These are phyloP conservation scores for Onthophagus sagittarius DNA, from an alignment of 2,888 invertebrate genomes.

Conservation along the genomic window DNA sequence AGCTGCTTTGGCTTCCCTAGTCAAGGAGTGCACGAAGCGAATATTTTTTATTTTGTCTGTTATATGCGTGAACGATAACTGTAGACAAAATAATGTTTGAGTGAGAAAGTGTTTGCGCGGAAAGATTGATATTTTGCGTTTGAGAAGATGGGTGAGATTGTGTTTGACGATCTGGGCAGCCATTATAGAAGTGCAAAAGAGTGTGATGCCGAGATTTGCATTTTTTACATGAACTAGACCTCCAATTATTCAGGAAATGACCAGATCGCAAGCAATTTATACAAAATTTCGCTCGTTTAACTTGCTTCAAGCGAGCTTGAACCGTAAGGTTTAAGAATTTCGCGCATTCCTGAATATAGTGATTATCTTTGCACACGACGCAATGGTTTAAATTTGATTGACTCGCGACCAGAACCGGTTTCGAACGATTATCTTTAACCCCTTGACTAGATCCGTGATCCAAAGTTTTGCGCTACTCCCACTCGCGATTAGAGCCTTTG, in stretches of 20 bases:
- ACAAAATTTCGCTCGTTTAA: neutral
- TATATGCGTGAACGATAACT: too few relatives aligned
- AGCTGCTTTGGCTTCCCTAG: too few relatives aligned
- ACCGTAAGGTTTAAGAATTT: neutral
- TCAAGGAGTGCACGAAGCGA: too few relatives aligned
- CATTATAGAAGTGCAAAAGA: conserved; percentile 10
- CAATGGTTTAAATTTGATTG: neutral
- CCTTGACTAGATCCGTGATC: too few relatives aligned
- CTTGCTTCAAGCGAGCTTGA: neutral
- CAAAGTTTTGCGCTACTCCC: conserved; percentile 12
- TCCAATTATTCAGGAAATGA: neutral
- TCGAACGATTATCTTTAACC: too few relatives aligned
- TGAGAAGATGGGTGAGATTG: neutral
- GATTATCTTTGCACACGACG: neutral
- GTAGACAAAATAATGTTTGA: neutral
- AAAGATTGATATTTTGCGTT: neutral
- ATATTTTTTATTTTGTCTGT: too few relatives aligned
- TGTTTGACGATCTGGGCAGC: neutral
- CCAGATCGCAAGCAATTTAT: neutral
- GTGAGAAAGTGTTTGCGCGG: neutral
- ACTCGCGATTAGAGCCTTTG: neutral
- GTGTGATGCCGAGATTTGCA: neutral
- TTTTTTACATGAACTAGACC: neutral
- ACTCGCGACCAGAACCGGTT: neutral
- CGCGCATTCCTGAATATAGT: neutral